Conservation (phyloP, 2,888 invertebrate species). For the Agrilus cyanescens region DNA sequence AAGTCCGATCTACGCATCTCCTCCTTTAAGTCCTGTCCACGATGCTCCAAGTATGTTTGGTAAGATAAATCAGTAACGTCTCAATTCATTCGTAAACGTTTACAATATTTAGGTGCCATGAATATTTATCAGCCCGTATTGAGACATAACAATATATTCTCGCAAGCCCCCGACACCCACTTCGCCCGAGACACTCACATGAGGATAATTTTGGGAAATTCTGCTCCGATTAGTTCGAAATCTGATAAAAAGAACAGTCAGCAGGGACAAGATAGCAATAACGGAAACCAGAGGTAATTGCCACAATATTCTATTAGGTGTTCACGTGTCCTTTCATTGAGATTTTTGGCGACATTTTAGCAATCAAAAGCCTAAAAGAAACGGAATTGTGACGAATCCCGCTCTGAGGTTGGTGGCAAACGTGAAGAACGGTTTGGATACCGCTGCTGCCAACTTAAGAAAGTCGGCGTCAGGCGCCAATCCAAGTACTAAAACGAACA, state of each 20-base stretch:
- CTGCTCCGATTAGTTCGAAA: constrained; percentile 23
- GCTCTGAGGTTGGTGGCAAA: constrained; percentile 72
- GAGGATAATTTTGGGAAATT: constrained; percentile 62
- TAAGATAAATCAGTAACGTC: constrained; percentile 14
- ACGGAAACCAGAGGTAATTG: constrained; percentile 18
- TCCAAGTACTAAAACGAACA: constrained; percentile 57
- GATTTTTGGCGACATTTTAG: no score
- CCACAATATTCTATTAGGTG: background rate
- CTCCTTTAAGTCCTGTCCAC: constrained; percentile 47
- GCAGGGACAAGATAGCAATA: constrained; percentile 11
- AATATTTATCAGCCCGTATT: constrained; percentile 36
- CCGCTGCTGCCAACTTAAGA: constrained; percentile 49
- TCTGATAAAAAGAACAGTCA: constrained; percentile 25
- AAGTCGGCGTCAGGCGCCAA: constrained; percentile 48
- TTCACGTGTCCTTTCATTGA: background rate
- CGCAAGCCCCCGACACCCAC: constrained; percentile 57
- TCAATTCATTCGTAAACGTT: background rate
- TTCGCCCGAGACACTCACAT: constrained; percentile 86
- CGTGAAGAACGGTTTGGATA: constrained; percentile 59
- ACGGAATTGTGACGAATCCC: constrained; percentile 78
- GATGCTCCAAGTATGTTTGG: constrained; percentile 34
- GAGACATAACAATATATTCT: constrained; percentile 33
- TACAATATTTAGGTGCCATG: constrained; percentile 24
- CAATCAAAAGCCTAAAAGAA: constrained; percentile 56
- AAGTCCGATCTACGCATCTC: constrained; percentile 59